Base-by-base conservation (phyloP, 2,888 invertebrate species). In the Thymelicus sylvestris region DNA sequence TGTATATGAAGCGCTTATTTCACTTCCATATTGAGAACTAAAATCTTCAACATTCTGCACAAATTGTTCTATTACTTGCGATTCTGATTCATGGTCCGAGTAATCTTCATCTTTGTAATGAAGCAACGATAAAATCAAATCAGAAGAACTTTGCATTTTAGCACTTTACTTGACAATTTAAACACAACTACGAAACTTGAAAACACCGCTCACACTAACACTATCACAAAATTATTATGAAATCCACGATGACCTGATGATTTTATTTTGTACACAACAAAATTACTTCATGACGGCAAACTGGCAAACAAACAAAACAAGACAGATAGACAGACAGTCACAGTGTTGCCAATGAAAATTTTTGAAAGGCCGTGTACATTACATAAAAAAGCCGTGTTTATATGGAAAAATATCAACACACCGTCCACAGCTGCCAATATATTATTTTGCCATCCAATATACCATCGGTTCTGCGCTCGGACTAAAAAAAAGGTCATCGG, bases 1-100 rank as follows among this genome's bases (percentile, higher is more conserved):
- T 5, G 97, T 97, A 84, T 98, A 98, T 0, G 97, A 98, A 83
- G 97, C 97, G 90, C 97, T 97, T 74, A 96, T 96, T 87, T 96
- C 96, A 86, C 96, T 97, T 73, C 98, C 98, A 92, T 98, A 98
- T 90, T 97, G 97, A 0, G 98, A 98, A 85, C 97, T 97, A 84
- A 97, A 98, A 86, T 97, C 97, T 61, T 96, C 92, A 57, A 98
- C 97, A 83, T 95, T 95, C 79, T 96, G 94, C 2, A 96, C 98
- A 89, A 96, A 98, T 83, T 97, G 97, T 82, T 97, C 96, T 50
- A 97, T 87, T 80, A 95, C 91, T 77, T 89, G 84, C 10, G 86
- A 83, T 73, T 90, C 86, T 57, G 83, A 82, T 66, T 89, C 85
- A 19, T 88, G 86, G 44, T 88, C 85, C 6, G 78, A 75, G 72